phyloP scores from a whole-genome alignment of 2,113 vertebrate genomes.

The Romanogobio albipinnatus region DNA sequence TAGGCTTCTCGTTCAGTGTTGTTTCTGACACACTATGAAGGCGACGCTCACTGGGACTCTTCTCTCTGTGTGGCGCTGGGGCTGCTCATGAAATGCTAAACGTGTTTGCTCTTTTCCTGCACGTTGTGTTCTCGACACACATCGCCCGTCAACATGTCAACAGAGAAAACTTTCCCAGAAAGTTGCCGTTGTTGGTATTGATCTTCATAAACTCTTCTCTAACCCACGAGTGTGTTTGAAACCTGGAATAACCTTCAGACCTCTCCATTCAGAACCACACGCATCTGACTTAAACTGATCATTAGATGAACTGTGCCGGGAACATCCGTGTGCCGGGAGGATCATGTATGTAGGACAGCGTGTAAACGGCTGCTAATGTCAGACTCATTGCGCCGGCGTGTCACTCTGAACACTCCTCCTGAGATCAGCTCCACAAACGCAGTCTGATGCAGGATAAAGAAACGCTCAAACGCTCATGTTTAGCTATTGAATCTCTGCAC shows the following conservation, averaged over 20 bases:
- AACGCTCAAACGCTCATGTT: conserved; percentile 49
- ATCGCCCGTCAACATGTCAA: conserved; percentile 1
- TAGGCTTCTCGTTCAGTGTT: background rate
- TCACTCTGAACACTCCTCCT: conserved; percentile 73
- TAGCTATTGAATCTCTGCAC: conserved; percentile 31
- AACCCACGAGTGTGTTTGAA: conserved; percentile 20
- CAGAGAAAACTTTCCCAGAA: background rate
- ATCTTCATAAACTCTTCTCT: background rate
- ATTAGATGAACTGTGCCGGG: conserved; percentile 63
- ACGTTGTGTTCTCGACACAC: background rate
- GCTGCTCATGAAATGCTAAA: background rate
- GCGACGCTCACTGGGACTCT: background rate
- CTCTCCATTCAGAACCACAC: background rate
- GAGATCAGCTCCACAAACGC: conserved; percentile 57
- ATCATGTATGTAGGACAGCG: conserved; percentile 71
- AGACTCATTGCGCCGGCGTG: conserved; percentile 72
- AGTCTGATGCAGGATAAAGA: conserved; percentile 68
- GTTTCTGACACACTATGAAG: background rate
- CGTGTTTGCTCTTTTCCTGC: background rate
- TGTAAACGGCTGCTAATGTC: conserved; percentile 74
- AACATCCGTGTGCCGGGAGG: too few species aligned
- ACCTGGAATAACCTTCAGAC: background rate
- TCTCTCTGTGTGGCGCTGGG: too few species aligned
- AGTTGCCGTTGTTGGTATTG: background rate
- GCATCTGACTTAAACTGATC: conserved; percentile 24